A percentile compares a stretch with the other conserved stretches of the same genome.
Conservation (phyloP, 1,140 invertebrate genomes). For the Ceratosolen solmsi region DNA sequence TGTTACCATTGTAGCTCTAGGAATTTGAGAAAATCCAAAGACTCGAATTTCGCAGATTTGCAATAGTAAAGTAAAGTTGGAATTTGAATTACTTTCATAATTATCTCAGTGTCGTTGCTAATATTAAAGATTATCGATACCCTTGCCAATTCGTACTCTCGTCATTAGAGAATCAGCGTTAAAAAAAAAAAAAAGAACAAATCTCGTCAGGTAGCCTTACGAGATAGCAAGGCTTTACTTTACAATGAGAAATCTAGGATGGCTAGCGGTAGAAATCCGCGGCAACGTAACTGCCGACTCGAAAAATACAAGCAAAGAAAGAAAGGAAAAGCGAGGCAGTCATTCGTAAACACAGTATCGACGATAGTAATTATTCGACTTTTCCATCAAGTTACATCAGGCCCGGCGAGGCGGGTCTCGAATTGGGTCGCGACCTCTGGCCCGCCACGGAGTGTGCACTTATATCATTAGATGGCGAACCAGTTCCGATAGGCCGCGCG, state of each 20-base stretch:
- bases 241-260: background rate
- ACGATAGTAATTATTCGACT: constrained; percentile 19
- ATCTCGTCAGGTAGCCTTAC: too few relatives aligned
- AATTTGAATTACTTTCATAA: background rate
- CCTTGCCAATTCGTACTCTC: too few relatives aligned
- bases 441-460: constrained; percentile 24
- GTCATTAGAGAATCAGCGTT: too few relatives aligned
- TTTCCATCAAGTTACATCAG: constrained; percentile 27
- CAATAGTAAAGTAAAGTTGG: background rate
- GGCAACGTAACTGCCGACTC: background rate
- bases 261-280: background rate
- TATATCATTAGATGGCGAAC: constrained; percentile 33
- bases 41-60: background rate
- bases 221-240: background rate
- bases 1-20: background rate
- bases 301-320: background rate
- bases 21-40: constrained; percentile 7
- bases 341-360: background rate
- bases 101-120: background rate
- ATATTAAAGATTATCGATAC: background rate
- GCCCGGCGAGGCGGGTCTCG: background rate
- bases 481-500: constrained; percentile 17
- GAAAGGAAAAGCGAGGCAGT: background rate
- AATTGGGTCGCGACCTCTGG: constrained; percentile 33
- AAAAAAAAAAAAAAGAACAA: background rate